These are phyloP conservation scores for Archivesica marissinica DNA, from an alignment of 1,140 invertebrate genomes.

Conservation along the genomic window DNA sequence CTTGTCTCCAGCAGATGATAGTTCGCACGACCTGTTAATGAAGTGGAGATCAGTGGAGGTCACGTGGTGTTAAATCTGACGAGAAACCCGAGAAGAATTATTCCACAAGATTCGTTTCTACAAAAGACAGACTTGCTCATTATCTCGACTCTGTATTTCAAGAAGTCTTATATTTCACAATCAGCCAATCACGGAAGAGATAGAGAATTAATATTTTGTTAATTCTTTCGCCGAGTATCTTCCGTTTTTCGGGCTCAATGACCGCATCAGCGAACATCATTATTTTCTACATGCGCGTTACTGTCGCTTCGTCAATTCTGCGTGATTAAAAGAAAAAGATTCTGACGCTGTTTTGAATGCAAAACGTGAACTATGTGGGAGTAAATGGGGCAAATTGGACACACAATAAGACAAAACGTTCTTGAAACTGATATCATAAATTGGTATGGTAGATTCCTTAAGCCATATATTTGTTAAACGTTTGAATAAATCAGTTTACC, in stretches of 20 bases:
- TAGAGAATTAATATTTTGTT: slow-evolving; percentile 25
- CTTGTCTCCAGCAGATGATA: slow-evolving; percentile 19
- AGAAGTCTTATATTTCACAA: slow-evolving; percentile 42
- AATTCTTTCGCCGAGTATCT: slow-evolving; percentile 36
- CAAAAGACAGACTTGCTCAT: slow-evolving; percentile 57
- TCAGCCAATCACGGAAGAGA: slow-evolving; percentile 13
- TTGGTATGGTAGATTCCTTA: no score
- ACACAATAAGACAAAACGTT: not conserved
- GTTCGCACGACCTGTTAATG: slow-evolving; percentile 45
- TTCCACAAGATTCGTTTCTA: slow-evolving; percentile 24
- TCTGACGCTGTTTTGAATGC: not conserved
- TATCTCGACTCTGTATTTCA: slow-evolving; percentile 11
- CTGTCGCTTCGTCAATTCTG: not conserved
- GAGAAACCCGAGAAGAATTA: slow-evolving; percentile 39
- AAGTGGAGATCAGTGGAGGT: slow-evolving; percentile 31
- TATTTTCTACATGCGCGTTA: slow-evolving; percentile 51
- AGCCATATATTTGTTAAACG: no score
- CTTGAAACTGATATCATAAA: slow-evolving; percentile 15
- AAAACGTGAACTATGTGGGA: not conserved
- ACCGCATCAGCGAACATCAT: slow-evolving; percentile 24
- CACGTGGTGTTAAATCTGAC: slow-evolving; percentile 55
- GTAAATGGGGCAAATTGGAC: not conserved
- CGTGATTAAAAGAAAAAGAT: slow-evolving; percentile 40
- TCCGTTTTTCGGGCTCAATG: slow-evolving; percentile 28
- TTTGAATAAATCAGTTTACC: no score